Base-by-base conservation (phyloP, 35 echinoderm and acorn worm species). In the Hemicentrotus pulcherrimus region DNA sequence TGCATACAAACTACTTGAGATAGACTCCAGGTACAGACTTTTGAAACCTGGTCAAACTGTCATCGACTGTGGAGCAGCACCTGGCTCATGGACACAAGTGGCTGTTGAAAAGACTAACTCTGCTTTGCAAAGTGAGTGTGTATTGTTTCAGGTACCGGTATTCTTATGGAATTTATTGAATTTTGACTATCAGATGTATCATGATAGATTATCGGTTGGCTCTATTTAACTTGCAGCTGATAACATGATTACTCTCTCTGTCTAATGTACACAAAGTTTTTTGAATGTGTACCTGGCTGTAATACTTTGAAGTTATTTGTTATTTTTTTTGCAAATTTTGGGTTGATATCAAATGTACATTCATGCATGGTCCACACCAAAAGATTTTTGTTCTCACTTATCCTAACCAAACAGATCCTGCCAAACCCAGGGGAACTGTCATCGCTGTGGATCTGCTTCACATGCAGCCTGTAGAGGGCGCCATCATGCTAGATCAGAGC, bases 1-100 rank as follows among this genome's bases (percentile, higher is more conserved):
- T 98, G 98, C 98, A n/a, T 99, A 96, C 94, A 99, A 99, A 91
- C 94, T 99, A 10, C 61, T 98, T 45, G 98, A 99, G 55, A 99
- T 99, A 48, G 95, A 99, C 91, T 88, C 91, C 94, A 95, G 58
- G 32, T 96, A 95, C 92, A 94, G 94, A 31, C 58, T 99, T 19
- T 50, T 99, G 32, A 97, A 92, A 78, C 97, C 96, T 47, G 98
- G 98, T 28, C 41, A 94, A 86, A 58, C 94, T 8, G 97, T 99
- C 2, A 94, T 99, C 32, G 98, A 99, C 31, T 97, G 96, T 96
- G 98, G 98, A 19, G 98, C 98, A 85, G 98, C 98, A 22, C 98
- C 98, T 33, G 98, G 98, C 28, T 99, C 98, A 61, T 99, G 98
- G 97, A 97, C 97, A 31, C 96, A 99, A 87, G 96, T 98, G 50